phyloP scores from a whole-genome alignment of 2,797 vertebrate genomes.

The Acomys russatus region DNA sequence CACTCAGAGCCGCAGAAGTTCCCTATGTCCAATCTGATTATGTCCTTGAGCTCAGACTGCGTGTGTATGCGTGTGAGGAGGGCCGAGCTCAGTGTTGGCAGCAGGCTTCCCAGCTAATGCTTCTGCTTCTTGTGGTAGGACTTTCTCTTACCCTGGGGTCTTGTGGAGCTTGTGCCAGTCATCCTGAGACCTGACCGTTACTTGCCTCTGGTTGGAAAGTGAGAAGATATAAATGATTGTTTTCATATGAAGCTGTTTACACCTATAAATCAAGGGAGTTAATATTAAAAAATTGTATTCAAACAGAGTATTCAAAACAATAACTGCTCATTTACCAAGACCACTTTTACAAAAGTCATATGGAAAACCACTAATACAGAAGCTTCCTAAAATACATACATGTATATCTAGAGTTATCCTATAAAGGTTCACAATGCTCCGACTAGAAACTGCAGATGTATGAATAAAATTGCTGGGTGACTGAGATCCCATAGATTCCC shows the following conservation, averaged over 20 bases:
- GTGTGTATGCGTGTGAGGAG: constrained; percentile 94
- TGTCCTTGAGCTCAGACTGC: constrained; percentile 97
- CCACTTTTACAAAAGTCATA: background rate
- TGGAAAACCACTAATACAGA: background rate
- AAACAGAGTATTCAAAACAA: background rate
- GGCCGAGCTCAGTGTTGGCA: constrained; percentile 87
- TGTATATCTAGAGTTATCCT: background rate
- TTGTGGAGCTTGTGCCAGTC: too few species aligned
- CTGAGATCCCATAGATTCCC: background rate
- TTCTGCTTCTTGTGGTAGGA: too few species aligned
- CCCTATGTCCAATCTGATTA: constrained; percentile 96
- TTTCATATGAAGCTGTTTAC: background rate
- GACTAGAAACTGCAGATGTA: background rate
- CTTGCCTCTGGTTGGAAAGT: too few species aligned
- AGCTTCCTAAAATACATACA: background rate
- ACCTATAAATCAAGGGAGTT: background rate
- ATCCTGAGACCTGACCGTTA: too few species aligned
- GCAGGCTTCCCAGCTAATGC: too few species aligned
- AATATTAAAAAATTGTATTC: constrained; percentile 27
- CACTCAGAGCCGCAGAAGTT: constrained; percentile 99
- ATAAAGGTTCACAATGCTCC: background rate
- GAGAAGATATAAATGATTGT: too few species aligned
- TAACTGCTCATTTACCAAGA: background rate
- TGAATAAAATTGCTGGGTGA: background rate
- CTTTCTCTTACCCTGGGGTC: too few species aligned